Evolutionary conservation across 2,797 vertebrate genomes (phyloP), one percentile per base, ranked within the genome.

Genomic region (Rhinichthys osculus): DNA sequence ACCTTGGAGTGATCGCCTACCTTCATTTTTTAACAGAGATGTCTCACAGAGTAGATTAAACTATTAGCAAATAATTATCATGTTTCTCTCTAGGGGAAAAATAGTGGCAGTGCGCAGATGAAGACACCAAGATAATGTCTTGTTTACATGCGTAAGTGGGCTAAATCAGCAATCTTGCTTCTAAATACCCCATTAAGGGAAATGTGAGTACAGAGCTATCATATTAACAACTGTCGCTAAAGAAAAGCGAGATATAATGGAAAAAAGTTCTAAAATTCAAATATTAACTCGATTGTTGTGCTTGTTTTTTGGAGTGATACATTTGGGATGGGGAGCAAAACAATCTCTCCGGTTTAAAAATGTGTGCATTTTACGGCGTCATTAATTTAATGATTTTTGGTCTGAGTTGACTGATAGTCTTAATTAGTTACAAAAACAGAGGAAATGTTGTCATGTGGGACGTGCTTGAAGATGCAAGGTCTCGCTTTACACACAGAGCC

Each of bases 51-150:
- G 33, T 52, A 11, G 17, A 77, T 42, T n/a, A 59, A 78, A 69
- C 35, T 57, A 69, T 69, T 52, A 81, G 50, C 67, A 35, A 81
- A 81, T 81, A 81, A 81, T 54, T 21, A 70, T 64, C 42, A 66
- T 47, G 27, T 52, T 67, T 40, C 19, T 71, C 35, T 59, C 21
- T 5, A 27, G 74, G 62, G 52, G 23, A 59, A 52, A 30, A 66
- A 59, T 67, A 59, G 66, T 71, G 66, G 71, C 21, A 81, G 33
- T 40, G 47, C 47, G 42, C 33, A 33, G 44, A 67, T 54, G 67
- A 70, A 83, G 19, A 62, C 33, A n/a, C n/a, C 5, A 1, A 54
- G 27, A 81, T 70, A 35, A 70, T 70, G 23, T 57, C 78, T 69
- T 69, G 42, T 50, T 81, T 40, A 82, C 23, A 57, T 38, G 47